Evolutionary conservation across 2,888 invertebrate genomes (phyloP).

Genomic region (Apodemia mormo): DNA sequence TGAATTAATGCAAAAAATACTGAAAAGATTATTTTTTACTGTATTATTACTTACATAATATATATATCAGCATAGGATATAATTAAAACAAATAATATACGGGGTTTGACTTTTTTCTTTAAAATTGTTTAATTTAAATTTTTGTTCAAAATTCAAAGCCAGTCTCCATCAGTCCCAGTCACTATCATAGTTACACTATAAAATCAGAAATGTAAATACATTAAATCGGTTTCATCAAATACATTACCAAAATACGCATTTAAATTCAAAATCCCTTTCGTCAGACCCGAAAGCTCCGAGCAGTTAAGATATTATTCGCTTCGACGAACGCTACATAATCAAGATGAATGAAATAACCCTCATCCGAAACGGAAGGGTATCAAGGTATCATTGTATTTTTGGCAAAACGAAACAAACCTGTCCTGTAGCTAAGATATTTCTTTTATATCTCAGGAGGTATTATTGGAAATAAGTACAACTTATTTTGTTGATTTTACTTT

Average conservation of each 20-base stretch:
- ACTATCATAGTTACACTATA: background rate
- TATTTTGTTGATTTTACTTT: background rate
- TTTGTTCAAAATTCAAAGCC: too few species aligned
- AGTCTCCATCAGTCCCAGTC: too few species aligned
- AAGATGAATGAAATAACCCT: slow-evolving; percentile 47
- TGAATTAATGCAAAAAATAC: too few species aligned
- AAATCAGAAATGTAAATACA: background rate
- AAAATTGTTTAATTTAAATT: too few species aligned
- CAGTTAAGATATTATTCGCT: slow-evolving; percentile 39
- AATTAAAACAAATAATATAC: too few species aligned
- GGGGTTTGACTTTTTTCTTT: too few species aligned
- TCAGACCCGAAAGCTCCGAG: slow-evolving; percentile 31
- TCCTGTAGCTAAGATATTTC: slow-evolving; percentile 26
- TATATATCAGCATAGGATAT: too few species aligned
- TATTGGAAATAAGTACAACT: background rate
- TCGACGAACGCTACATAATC: slow-evolving; percentile 43
- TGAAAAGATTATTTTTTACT: too few species aligned
- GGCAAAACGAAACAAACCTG: slow-evolving; percentile 23
- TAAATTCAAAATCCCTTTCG: slow-evolving; percentile 28
- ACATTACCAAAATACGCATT: slow-evolving; percentile 25
- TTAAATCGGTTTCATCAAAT: background rate
- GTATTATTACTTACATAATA: too few species aligned
- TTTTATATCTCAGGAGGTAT: slow-evolving; percentile 15
- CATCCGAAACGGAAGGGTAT: slow-evolving; percentile 52
- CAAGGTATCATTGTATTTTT: slow-evolving; percentile 54